Percentiles rank a stretch among this genome's conserved stretches.
Evolutionary conservation across 2,797 vertebrate species (phyloP).

Genomic region (Notolepis coatsorum): DNA sequence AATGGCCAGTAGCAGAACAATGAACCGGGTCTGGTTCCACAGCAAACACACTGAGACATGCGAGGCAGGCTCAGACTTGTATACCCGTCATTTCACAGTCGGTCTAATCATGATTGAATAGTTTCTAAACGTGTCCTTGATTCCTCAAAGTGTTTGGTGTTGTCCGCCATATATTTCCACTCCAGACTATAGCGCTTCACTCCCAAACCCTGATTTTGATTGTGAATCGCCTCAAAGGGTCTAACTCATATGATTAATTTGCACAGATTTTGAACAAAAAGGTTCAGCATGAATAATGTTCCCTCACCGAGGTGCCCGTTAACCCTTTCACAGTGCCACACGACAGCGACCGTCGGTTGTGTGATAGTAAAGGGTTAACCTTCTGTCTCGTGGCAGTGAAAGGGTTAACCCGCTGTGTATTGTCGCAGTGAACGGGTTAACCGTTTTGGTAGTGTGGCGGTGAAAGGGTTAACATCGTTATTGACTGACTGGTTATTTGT

Average conservation of each 20-base stretch:
- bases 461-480: too few species aligned
- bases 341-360: too few species aligned
- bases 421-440: too few species aligned
- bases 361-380: too few species aligned
- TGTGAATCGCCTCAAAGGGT: background rate
- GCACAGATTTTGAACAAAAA: background rate
- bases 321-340: too few species aligned
- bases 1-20: constrained; percentile 42
- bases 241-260: background rate
- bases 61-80: constrained; percentile 70
- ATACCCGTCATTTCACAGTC: constrained; percentile 46
- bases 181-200: background rate
- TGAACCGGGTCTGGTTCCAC: constrained; percentile 64
- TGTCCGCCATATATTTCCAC: background rate
- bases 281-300: background rate
- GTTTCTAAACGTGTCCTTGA: constrained; percentile 35
- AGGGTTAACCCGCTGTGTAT: too few species aligned
- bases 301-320: background rate
- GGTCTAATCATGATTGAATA: constrained; percentile 47
- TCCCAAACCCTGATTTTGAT: background rate
- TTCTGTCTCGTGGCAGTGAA: too few species aligned
- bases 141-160: constrained; percentile 22
- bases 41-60: constrained; percentile 35
- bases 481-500: too few species aligned
- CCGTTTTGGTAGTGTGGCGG: too few species aligned